These are phyloP conservation scores for Malthinus flaveolus DNA, from an alignment of 2,888 invertebrate species.

Conservation along the genomic window DNA sequence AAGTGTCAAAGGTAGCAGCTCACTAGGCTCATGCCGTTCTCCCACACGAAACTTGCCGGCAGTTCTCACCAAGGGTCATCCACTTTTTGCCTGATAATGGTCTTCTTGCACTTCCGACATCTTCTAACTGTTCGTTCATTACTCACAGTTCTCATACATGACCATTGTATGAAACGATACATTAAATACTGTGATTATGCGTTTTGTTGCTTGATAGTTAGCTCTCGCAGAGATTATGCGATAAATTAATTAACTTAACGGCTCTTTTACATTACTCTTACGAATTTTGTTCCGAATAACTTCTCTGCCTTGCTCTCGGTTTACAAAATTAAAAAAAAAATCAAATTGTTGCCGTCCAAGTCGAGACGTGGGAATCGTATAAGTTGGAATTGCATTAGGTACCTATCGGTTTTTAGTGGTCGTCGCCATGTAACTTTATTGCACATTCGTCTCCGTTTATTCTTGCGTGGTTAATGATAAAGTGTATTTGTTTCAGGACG, in stretches of 20 bases:
- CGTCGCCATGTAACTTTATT: conserved; percentile 24
- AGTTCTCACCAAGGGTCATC: conserved; percentile 33
- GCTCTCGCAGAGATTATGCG: conserved; percentile 8
- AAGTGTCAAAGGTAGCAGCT: conserved; percentile 16
- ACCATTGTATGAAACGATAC: conserved; percentile 15
- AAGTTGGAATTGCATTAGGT: conserved; percentile 23
- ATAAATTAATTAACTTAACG: conserved; percentile 19
- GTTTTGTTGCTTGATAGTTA: conserved; percentile 19
- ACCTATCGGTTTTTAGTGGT: conserved; percentile 26
- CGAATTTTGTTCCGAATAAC: background rate
- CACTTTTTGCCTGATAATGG: conserved; percentile 34
- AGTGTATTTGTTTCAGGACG: conserved; percentile 52
- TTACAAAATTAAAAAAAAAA: conserved; percentile 13
- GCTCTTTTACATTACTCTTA: background rate
- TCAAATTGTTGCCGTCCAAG: conserved; percentile 23
- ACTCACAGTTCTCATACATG: conserved; percentile 20
- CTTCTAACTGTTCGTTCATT: conserved; percentile 26
- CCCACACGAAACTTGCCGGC: conserved; percentile 16
- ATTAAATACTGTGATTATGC: conserved; percentile 24
- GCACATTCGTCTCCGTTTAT: conserved; percentile 28
- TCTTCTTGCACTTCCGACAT: conserved; percentile 33
- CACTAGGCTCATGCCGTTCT: conserved; percentile 11
- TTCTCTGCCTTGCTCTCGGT: no score
- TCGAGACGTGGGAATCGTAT: conserved; percentile 29
- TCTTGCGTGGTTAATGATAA: conserved; percentile 27